These are phyloP conservation scores for Enteromius thamalakanensis DNA, from an alignment of 2,797 vertebrate genomes.

Conservation along the genomic window DNA sequence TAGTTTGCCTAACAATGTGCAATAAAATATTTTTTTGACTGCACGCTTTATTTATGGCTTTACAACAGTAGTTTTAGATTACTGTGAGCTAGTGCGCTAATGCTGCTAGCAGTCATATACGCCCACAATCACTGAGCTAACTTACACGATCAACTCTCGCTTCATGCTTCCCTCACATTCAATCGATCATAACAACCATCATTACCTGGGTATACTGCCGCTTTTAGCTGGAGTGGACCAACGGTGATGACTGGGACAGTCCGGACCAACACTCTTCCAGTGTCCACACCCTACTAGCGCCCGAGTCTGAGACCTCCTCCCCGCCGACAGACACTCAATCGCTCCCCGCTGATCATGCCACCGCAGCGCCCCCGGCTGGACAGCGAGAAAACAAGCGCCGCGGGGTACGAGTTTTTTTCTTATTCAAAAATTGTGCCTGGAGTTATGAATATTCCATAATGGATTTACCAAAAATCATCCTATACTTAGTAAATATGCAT, in stretches of 20 bases:
- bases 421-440: not conserved
- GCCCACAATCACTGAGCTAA: not conserved
- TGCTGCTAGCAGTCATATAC: slow-evolving; percentile 21
- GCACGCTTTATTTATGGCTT: not conserved
- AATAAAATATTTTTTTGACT: not conserved
- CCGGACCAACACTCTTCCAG: slow-evolving; percentile 30
- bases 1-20: not conserved
- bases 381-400: slow-evolving; percentile 27
- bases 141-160: not conserved
- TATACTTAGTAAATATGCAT: too few relatives aligned
- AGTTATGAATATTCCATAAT: not conserved
- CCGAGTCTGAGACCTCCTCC: slow-evolving; percentile 26
- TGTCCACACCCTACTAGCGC: slow-evolving; percentile 57
- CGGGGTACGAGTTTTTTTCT: not conserved
- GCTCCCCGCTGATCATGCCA: not conserved
- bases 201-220: slow-evolving; percentile 52
- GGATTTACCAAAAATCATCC: not conserved
- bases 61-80: not conserved
- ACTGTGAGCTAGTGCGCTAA: slow-evolving; percentile 27
- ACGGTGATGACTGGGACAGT: slow-evolving; percentile 34
- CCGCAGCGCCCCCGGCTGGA: slow-evolving; percentile 47
- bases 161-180: not conserved
- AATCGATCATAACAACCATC: not conserved
- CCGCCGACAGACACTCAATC: not conserved
- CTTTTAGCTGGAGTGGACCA: slow-evolving; percentile 26